Evolutionary conservation across 2,113 vertebrate species (phyloP), one percentile per base, ranked within the genome.

Genomic region (Corythoichthys haematopterus): DNA sequence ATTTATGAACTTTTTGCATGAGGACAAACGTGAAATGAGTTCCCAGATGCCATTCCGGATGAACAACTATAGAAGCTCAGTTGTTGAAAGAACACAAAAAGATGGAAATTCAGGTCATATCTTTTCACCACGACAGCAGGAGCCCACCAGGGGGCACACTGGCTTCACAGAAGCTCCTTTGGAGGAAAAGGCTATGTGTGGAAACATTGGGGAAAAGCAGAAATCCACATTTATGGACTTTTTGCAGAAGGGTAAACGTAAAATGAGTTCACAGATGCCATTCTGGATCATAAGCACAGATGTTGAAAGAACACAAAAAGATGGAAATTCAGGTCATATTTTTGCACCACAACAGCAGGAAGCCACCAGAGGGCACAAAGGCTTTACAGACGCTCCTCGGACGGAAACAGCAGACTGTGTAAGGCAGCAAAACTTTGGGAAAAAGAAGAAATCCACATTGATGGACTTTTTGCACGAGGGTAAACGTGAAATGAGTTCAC

Each of bases 81-180:
- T 60, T 55, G 77, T 66, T 20, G 57, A 57, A 11, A 28, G 20
- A 28, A 28, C 20, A 28, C 20, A 28, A 28, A 28, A 28, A 28
- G 20, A 28, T 28, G 3, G 9, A 43, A 43, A 5, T 43, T 43
- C 4, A 43, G 40, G 40, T 43, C 9, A 43, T 43, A 43, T 7
- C 40, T 43, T 43, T 43, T 3, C 37, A 61, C 59, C 72, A 33
- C 38, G 68, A 33, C 72, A 20, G 35, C 1, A 9, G 61, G 45
- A 70, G 11, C 47, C 87, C 81, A 85, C 89, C 66, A 87, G 84
- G 84, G 79, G 87, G 91, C 93, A 90, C 72, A 38, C 52, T 35
- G 7, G 14, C 58, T 53, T 59, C 68, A 69, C 52, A 47, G 64
- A 83, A 16, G 50, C 72, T 6, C 35, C 50, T 2, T 12, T 45